Evolutionary conservation across 1,140 invertebrate species (phyloP), one percentile per base, ranked within the genome.

Genomic region (Arctopsyche grandis): DNA sequence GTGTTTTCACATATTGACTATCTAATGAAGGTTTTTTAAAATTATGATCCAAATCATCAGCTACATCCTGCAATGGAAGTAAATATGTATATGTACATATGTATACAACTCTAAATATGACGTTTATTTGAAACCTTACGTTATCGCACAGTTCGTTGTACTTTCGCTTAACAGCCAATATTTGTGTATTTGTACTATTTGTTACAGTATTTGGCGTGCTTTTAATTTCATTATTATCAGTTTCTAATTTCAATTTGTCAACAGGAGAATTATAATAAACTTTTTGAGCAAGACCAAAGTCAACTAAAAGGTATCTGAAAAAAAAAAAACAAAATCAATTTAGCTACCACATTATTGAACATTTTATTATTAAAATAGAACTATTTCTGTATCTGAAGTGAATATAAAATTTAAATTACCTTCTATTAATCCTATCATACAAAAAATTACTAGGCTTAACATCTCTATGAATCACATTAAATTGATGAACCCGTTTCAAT

Each of bases 401-500:
- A n/a, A n/a, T n/a, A n/a, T n/a, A n/a, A n/a, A n/a, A n/a, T n/a
- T n/a, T 38, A 38, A 38, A 86, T 90, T 89, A 95, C 93, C 91
- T 91, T 86, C 91, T 91, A 69, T 91, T 91, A n/a, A 89, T 87
- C 38, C 95, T 88, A 86, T 97, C 93, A 84, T 96, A 98, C 0
- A 98, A 89, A 86, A 98, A 98, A 88, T 98, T 98, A 85, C 92
- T 94, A 5, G 97, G 96, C 88, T 98, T 98, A n/a, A 98, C 91
- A 85, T 98, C 96, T 82, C 97, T 89, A 86, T 98, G 97, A 81
- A 98, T 97, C 71, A 98, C 92, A 80, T 93, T 92, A 85, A 94
- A 94, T 75, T 92, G 91, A 87, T 98, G 97, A 60, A 98, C 94
- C 83, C 94, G 91, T 60, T 89, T 86, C 60, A 98, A 87, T 5